phyloP scores from a whole-genome alignment of 2,888 invertebrate genomes.

The Microchrysa polita region DNA sequence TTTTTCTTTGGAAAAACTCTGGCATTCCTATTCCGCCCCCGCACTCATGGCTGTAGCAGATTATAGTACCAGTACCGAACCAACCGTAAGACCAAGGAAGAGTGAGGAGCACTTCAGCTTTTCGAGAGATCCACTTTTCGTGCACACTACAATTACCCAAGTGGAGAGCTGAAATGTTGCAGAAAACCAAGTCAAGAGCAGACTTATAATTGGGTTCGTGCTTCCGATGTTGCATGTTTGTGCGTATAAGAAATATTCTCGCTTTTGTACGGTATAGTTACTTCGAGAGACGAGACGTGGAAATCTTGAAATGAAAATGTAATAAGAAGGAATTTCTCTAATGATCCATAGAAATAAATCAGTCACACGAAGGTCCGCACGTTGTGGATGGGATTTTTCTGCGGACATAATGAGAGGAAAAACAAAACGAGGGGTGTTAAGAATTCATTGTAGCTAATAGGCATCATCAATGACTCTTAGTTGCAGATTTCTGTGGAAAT shows the following conservation, averaged over 20 bases:
- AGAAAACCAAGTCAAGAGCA: constrained; percentile 34
- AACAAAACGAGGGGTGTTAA: too few relatives aligned
- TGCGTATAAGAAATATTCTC: constrained; percentile 11
- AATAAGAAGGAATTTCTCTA: not conserved
- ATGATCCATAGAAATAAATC: too few relatives aligned
- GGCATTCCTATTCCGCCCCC: not conserved
- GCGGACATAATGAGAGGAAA: too few relatives aligned
- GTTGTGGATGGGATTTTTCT: too few relatives aligned
- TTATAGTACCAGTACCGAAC: too few relatives aligned
- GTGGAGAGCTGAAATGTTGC: constrained; percentile 34
- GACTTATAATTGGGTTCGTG: constrained; percentile 43
- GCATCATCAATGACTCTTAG: too few relatives aligned
- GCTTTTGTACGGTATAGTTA: not conserved
- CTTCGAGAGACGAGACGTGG: not conserved
- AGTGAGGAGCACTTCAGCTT: constrained; percentile 10
- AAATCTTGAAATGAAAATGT: not conserved
- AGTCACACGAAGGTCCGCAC: too few relatives aligned
- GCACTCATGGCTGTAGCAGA: too few relatives aligned
- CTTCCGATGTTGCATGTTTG: constrained; percentile 27
- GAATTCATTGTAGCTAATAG: too few relatives aligned
- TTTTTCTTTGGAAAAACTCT: constrained; percentile 21
- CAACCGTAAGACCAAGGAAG: not conserved
- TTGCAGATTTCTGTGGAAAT: too few relatives aligned
- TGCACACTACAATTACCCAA: constrained; percentile 33
- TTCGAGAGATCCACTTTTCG: constrained; percentile 13